Evolutionary conservation across 1,140 invertebrate genomes (phyloP).

Genomic region (Diprion similis): DNA sequence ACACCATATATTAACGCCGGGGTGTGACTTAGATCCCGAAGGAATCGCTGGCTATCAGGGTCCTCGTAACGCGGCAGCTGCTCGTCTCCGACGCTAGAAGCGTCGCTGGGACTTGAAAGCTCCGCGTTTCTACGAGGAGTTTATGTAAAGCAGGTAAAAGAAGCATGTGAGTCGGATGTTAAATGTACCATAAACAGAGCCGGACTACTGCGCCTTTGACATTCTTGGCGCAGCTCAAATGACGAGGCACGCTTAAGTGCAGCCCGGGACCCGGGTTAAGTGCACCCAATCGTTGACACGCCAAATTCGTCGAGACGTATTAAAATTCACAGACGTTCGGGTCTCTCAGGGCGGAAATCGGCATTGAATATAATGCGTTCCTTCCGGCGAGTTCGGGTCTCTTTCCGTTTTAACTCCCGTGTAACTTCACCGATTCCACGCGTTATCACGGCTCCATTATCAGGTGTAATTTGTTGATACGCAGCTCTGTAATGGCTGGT

Average conservation of each 20-base stretch:
- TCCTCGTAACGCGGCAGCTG: slow-evolving; percentile 1
- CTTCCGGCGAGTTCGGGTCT: not conserved
- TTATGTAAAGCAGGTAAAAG: slow-evolving; percentile 5
- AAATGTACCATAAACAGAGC: not conserved
- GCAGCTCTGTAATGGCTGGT: too few relatives aligned
- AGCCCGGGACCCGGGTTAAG: not conserved
- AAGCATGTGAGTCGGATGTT: slow-evolving; percentile 2
- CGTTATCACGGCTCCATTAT: too few relatives aligned
- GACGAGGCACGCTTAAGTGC: not conserved
- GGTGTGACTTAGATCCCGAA: not conserved
- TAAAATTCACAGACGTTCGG: not conserved
- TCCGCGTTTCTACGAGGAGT: not conserved
- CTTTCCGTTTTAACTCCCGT: too few relatives aligned
- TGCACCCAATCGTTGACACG: not conserved
- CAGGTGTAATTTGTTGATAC: too few relatives aligned
- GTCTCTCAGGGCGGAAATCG: not conserved
- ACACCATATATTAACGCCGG: not conserved
- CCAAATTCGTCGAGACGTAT: not conserved
- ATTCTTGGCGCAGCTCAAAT: not conserved
- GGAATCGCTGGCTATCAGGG: not conserved
- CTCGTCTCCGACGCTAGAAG: not conserved
- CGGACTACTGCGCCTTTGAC: not conserved
- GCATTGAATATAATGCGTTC: not conserved
- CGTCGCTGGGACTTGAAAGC: not conserved
- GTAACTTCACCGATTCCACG: too few relatives aligned